Evolutionary conservation across 2,113 vertebrate genomes (phyloP).

Genomic region (Scophthalmus maximus): DNA sequence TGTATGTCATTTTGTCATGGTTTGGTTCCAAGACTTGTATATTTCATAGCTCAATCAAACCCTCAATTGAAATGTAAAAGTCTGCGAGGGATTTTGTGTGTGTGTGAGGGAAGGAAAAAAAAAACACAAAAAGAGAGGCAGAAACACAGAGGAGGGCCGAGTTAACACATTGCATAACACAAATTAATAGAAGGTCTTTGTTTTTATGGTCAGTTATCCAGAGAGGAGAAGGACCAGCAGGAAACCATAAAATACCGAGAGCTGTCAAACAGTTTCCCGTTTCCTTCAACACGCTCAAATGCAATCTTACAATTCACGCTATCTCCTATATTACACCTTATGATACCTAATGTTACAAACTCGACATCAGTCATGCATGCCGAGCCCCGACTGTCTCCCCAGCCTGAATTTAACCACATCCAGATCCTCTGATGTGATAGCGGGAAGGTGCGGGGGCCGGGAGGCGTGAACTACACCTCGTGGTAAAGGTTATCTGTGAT

Average conservation of each 20-base stretch:
- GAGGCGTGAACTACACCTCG: slow-evolving; percentile 79
- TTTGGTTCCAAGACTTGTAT: slow-evolving; percentile 62
- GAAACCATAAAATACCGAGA: slow-evolving; percentile 58
- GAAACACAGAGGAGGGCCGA: slow-evolving; percentile 10
- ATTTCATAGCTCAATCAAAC: slow-evolving; percentile 78
- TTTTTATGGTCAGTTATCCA: slow-evolving; percentile 58
- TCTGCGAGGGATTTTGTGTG: slow-evolving; percentile 45
- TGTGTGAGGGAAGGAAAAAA: slow-evolving; percentile 13
- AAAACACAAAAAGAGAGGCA: slow-evolving; percentile 10
- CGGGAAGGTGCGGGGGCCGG: slow-evolving; percentile 65
- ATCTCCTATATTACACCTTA: slow-evolving; percentile 76
- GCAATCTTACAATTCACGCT: slow-evolving; percentile 65
- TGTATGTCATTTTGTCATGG: slow-evolving; percentile 61
- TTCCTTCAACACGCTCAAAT: slow-evolving; percentile 57
- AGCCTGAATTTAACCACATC: slow-evolving; percentile 76
- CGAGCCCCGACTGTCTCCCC: slow-evolving; percentile 66
- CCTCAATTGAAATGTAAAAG: slow-evolving; percentile 76
- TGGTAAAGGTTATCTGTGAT: slow-evolving; percentile 82
- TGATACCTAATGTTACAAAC: slow-evolving; percentile 78
- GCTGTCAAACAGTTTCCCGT: slow-evolving; percentile 63
- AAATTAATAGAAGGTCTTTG: slow-evolving; percentile 39
- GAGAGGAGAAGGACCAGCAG: slow-evolving; percentile 50
- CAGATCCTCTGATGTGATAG: slow-evolving; percentile 80
- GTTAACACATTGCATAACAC: slow-evolving; percentile 56
- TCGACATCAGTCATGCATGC: slow-evolving; percentile 80